A percentile compares a stretch with the other conserved stretches of the same genome.
Evolutionary conservation across 2,797 vertebrate species (phyloP).

Genomic region (Vipera ursinii): DNA sequence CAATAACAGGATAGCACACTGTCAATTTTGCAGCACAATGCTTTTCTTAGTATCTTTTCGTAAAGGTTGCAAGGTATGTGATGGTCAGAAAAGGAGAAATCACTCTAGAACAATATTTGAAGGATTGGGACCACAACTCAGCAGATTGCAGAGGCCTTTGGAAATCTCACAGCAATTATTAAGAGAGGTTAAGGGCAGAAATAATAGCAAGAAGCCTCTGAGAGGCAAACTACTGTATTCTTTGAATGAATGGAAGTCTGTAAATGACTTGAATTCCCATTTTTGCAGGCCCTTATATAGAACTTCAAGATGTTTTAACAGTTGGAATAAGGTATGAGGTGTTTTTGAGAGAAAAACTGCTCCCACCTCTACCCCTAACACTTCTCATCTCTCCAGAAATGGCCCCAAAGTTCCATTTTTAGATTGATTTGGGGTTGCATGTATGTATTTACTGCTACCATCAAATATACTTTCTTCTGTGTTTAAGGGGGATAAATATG

Average conservation of each 20-base stretch:
- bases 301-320: not conserved
- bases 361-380: not conserved
- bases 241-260: not conserved
- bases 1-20: not conserved
- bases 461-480: not conserved
- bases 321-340: not conserved
- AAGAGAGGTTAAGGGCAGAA: not conserved
- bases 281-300: not conserved
- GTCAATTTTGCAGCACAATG: not conserved
- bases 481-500: not conserved
- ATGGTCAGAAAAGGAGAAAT: not conserved
- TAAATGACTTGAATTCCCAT: not conserved
- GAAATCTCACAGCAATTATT: not conserved
- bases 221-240: not conserved
- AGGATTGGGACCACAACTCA: not conserved
- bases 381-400: not conserved
- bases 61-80: not conserved
- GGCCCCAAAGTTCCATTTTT: not conserved
- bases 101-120: not conserved
- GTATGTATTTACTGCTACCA: not conserved
- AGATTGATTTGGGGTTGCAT: not conserved
- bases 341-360: not conserved
- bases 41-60: not conserved
- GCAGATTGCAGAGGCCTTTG: not conserved
- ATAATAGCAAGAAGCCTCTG: not conserved